Base-by-base conservation (phyloP, 2,113 vertebrate species). In the Pterocles gutturalis region DNA sequence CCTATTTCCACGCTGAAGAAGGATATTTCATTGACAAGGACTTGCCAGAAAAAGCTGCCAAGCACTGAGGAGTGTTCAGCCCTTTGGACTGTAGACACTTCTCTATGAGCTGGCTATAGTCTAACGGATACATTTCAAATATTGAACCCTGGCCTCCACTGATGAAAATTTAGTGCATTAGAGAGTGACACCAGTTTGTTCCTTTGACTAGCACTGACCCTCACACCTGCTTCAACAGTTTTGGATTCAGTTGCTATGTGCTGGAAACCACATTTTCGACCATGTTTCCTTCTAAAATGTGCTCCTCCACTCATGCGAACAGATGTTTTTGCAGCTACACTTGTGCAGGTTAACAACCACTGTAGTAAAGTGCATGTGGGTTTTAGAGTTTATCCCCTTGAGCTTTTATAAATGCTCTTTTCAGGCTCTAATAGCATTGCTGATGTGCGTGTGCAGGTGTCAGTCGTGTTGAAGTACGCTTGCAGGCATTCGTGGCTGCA, bases 381-480 rank as follows among this genome's bases (percentile, higher is more conserved):
- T 79, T 97, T 95, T 97, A 92, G 69, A 95, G 87, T 95, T 92
- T 93, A 84, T 91, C 83, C 94, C 91, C 93, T 45, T 84, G 91
- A 95, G 93, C 93, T 92, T 94, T 79, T 70, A 38, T 36, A 91
- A 96, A 95, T 66, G 87, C 78, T 95, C 93, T 92, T 95, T 89
- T 82, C 61, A 38, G 93, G 61, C 94, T 92, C 45, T 93, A 82
- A 92, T 72, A 72, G 72, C 70, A 22, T 17, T 43, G 84, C 90
- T 89, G 89, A 80, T 95, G 93, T 79, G 83, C 38, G 85, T 76
- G 87, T 89, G 85, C 95, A 83, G 92, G 90, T 96, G 95, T 83
- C 85, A 90, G 82, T 94, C 34, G 57, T 90, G 90, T 51, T 92
- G 75, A 81, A 84, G 80, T n/a, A 21, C 24, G 48, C 91, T 96